Percentiles rank a stretch among this genome's conserved stretches.
Conservation (phyloP, 2,888 invertebrate genomes). For the Cotesia congregata region DNA sequence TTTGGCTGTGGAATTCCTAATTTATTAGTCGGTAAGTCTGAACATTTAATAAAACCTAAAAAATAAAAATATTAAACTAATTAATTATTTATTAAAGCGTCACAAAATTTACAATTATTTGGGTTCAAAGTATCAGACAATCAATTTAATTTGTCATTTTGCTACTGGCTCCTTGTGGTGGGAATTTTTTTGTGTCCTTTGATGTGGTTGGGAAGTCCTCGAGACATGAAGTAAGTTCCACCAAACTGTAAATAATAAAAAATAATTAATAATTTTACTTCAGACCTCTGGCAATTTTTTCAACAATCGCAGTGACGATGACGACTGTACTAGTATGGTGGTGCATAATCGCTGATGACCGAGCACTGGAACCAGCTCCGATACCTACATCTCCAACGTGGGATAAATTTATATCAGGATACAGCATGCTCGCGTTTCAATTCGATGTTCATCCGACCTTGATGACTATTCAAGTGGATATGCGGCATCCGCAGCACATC, state of each 20-base stretch:
- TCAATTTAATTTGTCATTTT: constrained; percentile 80
- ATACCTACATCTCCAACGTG: constrained; percentile 67
- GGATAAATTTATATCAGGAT: constrained; percentile 69
- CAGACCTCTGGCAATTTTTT: constrained; percentile 77
- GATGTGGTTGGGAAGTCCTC: constrained; percentile 91
- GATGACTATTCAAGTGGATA: constrained; percentile 92
- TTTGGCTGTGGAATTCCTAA: constrained; percentile 86
- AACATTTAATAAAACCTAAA: constrained; percentile 28
- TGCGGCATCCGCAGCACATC: constrained; percentile 83
- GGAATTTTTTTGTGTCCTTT: constrained; percentile 83
- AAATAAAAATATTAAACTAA: constrained; percentile 15
- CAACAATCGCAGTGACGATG: constrained; percentile 76
- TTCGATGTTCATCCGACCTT: constrained; percentile 88
- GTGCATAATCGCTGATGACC: constrained; percentile 72
- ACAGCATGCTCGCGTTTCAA: constrained; percentile 72
- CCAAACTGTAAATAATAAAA: constrained; percentile 16
- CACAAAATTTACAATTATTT: constrained; percentile 84
- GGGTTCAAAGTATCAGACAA: constrained; percentile 79
- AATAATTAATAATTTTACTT: constrained; percentile 48
- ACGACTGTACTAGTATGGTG: constrained; percentile 79
- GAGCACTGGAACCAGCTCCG: constrained; percentile 62
- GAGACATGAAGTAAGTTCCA: constrained; percentile 86
- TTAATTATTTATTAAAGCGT: constrained; percentile 72
- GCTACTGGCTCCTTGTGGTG: constrained; percentile 86
- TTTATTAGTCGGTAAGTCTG: constrained; percentile 78